Base-by-base conservation (phyloP, 2,797 vertebrate species). In the Sarcophilus harrisii region DNA sequence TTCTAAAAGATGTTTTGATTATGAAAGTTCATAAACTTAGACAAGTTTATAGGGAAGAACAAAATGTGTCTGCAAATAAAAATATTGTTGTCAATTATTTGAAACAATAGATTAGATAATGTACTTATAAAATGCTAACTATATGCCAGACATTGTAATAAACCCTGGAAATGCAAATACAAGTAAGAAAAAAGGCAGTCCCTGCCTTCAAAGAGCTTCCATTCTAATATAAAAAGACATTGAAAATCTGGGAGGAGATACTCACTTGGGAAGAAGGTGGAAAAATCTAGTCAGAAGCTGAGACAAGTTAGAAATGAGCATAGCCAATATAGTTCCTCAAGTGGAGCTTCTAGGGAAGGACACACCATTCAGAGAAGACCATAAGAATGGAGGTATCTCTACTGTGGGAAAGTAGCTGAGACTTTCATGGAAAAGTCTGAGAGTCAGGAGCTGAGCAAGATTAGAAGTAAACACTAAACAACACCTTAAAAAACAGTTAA, bases 21-120 rank as follows among this genome's bases (percentile, higher is more conserved):
- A 10, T 0, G 58, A 92, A 52, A 57, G 24, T 28, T 49, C 30
- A 5, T 55, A n/a, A 59, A 1, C 6, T 0, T 30, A 2, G 6
- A 32, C 27, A 94, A 45, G 49, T 12, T 49, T 32, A 92, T 24
- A 21, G 21, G 73, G 32, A 91, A 90, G 24, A 92, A 62, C 92
- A 89, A 95, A 95, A 66, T 27, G 38, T 30, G 18, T 91, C 60
- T 4, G 9, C 52, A 45, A 93, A 95, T 55, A 73, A 29, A 55
- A 32, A 21, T 32, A 91, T 66, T 29, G n/a, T 60, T 58, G 29
- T 59, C 38, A 59, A 92, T 57, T 62, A 28, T 58, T n/a, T 90
- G 90, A 92, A 91, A 91, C 38, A 27, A 24, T 38, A 81, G n/a
- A 81, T 45, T 38, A 45, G 38, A 81, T 81, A 81, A 45, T 81